Percentiles rank a stretch among this genome's conserved stretches.
Conservation (phyloP, 2,888 invertebrate genomes). For the Limnephilus lunatus region DNA sequence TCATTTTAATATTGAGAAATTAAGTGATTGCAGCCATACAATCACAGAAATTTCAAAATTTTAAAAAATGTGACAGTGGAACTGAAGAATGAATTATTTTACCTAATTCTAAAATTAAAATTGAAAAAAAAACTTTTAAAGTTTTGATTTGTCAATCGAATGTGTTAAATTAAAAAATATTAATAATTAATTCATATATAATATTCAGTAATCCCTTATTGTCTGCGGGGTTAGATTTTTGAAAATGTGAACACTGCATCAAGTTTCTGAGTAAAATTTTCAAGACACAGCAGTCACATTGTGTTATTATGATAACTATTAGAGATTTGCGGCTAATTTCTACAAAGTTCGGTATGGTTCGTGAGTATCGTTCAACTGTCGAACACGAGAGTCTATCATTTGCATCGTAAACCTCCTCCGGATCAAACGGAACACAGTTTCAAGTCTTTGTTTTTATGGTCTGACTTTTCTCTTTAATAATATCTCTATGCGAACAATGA, state of each 20-base stretch:
- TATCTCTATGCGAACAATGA: too few relatives aligned
- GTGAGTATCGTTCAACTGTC: too few relatives aligned
- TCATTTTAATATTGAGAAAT: not conserved
- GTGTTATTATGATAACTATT: not conserved
- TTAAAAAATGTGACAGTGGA: not conserved
- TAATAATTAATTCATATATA: not conserved
- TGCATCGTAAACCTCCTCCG: too few relatives aligned
- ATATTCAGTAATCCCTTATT: not conserved
- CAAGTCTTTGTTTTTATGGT: too few relatives aligned
- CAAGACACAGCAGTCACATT: not conserved
- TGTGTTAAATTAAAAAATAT: too few relatives aligned
- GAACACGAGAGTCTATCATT: too few relatives aligned
- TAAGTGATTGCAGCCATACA: conserved; percentile 8
- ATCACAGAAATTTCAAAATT: not conserved
- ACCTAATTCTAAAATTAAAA: not conserved
- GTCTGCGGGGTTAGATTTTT: not conserved
- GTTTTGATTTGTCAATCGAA: not conserved
- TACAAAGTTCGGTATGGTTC: too few relatives aligned
- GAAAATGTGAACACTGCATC: not conserved
- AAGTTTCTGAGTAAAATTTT: not conserved
- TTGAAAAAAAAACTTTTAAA: not conserved
- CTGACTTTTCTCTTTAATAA: too few relatives aligned
- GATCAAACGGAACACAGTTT: too few relatives aligned
- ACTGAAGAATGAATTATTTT: not conserved
- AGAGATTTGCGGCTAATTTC: not conserved